Evolutionary conservation across 2,797 vertebrate species (phyloP).

Genomic region (Sparidentex hasta): DNA sequence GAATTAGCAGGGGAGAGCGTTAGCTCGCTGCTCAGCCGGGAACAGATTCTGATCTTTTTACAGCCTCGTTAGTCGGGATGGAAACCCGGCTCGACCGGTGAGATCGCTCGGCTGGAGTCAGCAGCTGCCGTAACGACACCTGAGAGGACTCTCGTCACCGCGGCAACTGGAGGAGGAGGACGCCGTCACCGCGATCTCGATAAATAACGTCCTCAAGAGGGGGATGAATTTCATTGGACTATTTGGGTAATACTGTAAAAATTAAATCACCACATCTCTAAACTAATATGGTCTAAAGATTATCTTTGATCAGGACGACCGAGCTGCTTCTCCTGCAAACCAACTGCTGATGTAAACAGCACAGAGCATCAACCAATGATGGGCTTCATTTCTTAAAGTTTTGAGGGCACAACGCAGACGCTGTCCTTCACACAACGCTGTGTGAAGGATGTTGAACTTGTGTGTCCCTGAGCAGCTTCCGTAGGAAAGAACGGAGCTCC

Average conservation of each 20-base stretch:
- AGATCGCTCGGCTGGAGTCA: slow-evolving; percentile 14
- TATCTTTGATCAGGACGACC: background rate
- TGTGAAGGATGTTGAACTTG: no score
- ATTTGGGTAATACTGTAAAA: background rate
- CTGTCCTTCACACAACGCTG: no score
- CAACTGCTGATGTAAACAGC: no score
- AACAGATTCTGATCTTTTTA: slow-evolving; percentile 39
- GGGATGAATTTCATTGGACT: slow-evolving; percentile 8
- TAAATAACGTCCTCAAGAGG: background rate
- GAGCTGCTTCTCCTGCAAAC: background rate
- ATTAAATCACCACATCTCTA: background rate
- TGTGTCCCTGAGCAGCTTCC: no score
- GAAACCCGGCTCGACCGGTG: slow-evolving; percentile 24
- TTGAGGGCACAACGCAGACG: no score
- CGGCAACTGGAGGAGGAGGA: background rate
- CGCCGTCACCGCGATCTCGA: background rate
- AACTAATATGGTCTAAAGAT: background rate
- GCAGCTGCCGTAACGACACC: slow-evolving; percentile 45
- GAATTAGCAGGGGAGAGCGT: slow-evolving; percentile 15
- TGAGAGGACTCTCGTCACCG: background rate
- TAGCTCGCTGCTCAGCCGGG: slow-evolving; percentile 25
- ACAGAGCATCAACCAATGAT: no score
- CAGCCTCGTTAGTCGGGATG: slow-evolving; percentile 47
- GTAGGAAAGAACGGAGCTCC: no score
- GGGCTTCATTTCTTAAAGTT: no score